Conservation (phyloP, 35 echinoderm and acorn worm genomes). For the Holothuria glaberrima region DNA sequence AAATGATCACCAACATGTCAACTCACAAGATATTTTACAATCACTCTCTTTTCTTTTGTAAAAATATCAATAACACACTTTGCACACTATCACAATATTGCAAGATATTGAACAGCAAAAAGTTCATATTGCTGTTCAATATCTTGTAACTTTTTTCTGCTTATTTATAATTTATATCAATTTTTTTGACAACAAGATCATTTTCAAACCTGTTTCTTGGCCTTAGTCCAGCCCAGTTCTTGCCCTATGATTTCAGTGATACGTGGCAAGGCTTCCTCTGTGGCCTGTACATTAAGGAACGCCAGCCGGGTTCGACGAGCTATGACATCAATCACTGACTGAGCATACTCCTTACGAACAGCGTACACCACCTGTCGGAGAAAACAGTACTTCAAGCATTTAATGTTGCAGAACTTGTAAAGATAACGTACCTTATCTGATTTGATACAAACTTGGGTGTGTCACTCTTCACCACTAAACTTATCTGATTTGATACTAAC, state of each 20-base stretch:
- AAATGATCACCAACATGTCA: too few species aligned
- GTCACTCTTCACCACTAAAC: too few species aligned
- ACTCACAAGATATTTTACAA: too few species aligned
- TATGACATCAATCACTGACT: conserved; percentile 85
- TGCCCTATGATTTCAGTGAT: conserved; percentile 91
- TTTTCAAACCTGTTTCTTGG: conserved; percentile 71
- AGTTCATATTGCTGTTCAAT: too few species aligned
- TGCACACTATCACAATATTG: too few species aligned
- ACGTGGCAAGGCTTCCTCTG: conserved; percentile 87
- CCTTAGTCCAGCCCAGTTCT: conserved; percentile 79
- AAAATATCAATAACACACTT: too few species aligned
- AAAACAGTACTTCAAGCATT: background rate
- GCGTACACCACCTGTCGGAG: conserved; percentile 80
- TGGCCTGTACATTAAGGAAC: conserved; percentile 94
- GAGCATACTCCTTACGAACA: conserved; percentile 86
- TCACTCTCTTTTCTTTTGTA: too few species aligned
- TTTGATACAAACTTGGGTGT: too few species aligned
- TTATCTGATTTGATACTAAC: too few species aligned
- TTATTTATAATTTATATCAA: background rate
- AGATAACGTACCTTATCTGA: too few species aligned
- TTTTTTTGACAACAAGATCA: background rate
- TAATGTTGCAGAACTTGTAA: too few species aligned
- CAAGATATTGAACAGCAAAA: too few species aligned
- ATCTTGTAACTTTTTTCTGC: background rate
- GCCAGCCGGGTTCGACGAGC: conserved; percentile 83